Evolutionary conservation across 2,797 vertebrate genomes (phyloP), one percentile per base, ranked within the genome.

Genomic region (Channa striata): DNA sequence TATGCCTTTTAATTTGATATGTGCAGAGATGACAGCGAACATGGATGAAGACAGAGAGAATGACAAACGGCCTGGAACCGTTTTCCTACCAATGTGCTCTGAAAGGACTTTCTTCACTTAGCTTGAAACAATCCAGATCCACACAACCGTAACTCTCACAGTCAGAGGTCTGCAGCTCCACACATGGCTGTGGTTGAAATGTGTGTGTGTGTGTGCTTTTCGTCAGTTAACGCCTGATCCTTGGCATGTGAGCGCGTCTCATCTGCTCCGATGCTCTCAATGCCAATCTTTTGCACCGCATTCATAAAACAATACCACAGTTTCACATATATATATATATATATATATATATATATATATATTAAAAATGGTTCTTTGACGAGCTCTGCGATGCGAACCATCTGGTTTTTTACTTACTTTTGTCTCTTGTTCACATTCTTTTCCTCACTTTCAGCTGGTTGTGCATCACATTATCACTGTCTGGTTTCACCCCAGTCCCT

Each of bases 71-170:
- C 4, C 25, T 30, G 25, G 4, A 30, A 30, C 25, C 25, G 6
- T 30, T 30, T 30, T 4, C 25, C 25, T 30, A 30, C 25, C 25
- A 30, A 6, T 30, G 25, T 6, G 6, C 25, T 30, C 4, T 30
- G 25, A 30, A 30, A 30, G 25, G 56, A 59, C 61, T 81, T 68
- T 85, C 60, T 80, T 70, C 71, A 64, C 68, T 63, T 69, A 4
- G 25, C 48, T 71, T 86, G 80, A 90, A 84, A 81, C 74, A 84
- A 53, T 79, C 80, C 84, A 89, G 87, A 88, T 33, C 61, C 62
- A 59, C 48, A 64, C 57, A 60, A 34, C 77, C 49, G 16, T 66
- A 63, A 69, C 59, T 56, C 59, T 63, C 65, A 2, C 72, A 71
- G 59, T 60, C 59, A 33, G 61, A 68, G 40, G 67, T 63, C 43